These are phyloP conservation scores for Dryadula phaetusa DNA, from an alignment of 2,888 invertebrate species.

Conservation along the genomic window DNA sequence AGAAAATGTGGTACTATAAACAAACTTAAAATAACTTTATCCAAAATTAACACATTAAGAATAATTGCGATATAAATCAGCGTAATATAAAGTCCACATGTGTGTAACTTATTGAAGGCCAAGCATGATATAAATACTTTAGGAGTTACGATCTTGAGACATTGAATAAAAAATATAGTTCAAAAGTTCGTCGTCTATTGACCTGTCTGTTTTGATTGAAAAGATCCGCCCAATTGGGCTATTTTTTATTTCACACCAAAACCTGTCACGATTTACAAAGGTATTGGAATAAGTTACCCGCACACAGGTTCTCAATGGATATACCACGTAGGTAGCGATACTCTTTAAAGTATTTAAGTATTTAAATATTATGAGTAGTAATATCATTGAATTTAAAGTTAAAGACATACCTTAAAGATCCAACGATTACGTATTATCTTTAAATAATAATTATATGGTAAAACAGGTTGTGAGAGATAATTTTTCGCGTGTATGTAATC, in stretches of 20 bases:
- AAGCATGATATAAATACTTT: not conserved
- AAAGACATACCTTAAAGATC: not conserved
- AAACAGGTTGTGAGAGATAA: conserved; percentile 25
- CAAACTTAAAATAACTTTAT: too few relatives aligned
- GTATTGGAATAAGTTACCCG: conserved; percentile 6
- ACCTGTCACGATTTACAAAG: conserved; percentile 25
- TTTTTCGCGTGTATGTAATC: conserved; percentile 19
- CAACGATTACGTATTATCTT: not conserved
- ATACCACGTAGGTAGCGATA: not conserved
- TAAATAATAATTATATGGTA: conserved; percentile 14
- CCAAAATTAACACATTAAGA: not conserved
- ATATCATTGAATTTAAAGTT: conserved; percentile 7
- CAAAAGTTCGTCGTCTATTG: conserved; percentile 37
- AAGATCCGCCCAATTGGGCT: conserved; percentile 32
- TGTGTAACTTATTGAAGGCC: not conserved
- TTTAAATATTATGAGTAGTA: not conserved
- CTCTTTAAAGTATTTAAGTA: not conserved
- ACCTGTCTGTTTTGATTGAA: conserved; percentile 41
- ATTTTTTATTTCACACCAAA: conserved; percentile 35
- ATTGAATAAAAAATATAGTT: conserved; percentile 25
- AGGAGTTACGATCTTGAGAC: not conserved
- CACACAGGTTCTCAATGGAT: not conserved
- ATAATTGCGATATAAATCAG: not conserved
- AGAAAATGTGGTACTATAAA: too few relatives aligned
- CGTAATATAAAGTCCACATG: not conserved